Evolutionary conservation across 1,140 invertebrate species (phyloP), one percentile per base, ranked within the genome.

Genomic region (Eupeodes corollae): DNA sequence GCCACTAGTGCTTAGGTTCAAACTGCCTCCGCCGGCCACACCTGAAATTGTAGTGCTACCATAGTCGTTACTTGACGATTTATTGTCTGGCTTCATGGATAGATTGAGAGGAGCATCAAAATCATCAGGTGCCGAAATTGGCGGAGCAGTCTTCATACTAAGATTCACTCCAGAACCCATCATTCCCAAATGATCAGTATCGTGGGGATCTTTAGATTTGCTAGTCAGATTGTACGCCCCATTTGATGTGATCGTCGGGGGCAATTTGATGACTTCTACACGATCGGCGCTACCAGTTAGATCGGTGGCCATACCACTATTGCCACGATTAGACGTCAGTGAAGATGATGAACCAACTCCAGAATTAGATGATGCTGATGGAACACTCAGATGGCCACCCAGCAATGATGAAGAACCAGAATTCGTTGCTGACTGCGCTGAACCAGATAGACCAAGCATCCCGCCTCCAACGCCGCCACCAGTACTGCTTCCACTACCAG

Each of bases 21-120:
- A 26, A 8, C 21, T 26, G 8, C 21, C 21, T 5, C 21, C 21
- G 8, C 19, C 31, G 38, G 19, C 42, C 31, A 15, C 30, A 33
- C 12, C 42, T 44, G 14, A 13, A 34, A 37, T 46, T 34, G 10
- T 37, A 6, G 21, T 15, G 15, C 26, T 31, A 19, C 14, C 37
- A 13, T 44, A 45, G 19, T 52, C 50, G 38, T 42, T 48, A 35
- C 48, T 49, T n/a, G 75, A 71, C 38, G 71, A 70, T 18, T 46
- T 46, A 51, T 67, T 67, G 43, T 77, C 69, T 16, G 84, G 80
- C 66, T 88, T 90, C 47, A 88, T 70, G 5, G 84, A 88, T 1
- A 90, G 74, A 68, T 90, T 88, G 14, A 90, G 73, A 0, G 86
- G 86, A 1, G 82, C 78, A 56, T 89, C 86, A 5, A 76, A 76